Evolutionary conservation across 2,113 vertebrate species (phyloP).

Genomic region (Carassius carassius): DNA sequence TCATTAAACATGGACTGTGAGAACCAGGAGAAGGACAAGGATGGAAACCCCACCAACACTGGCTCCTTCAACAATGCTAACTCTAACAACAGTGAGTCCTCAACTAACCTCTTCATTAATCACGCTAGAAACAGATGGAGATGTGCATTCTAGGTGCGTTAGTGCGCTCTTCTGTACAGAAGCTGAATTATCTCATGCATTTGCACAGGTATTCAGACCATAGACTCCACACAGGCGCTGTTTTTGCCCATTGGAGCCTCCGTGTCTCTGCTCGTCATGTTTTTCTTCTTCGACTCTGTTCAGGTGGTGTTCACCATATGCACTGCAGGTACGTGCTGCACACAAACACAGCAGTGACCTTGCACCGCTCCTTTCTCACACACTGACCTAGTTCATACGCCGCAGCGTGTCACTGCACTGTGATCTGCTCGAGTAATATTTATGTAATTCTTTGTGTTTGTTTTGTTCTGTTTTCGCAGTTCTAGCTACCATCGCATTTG

Average conservation of each 20-base stretch:
- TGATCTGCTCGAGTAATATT: background rate
- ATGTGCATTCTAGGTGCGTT: background rate
- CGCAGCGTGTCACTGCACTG: background rate
- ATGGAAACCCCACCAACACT: constrained; percentile 77
- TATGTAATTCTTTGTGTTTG: background rate
- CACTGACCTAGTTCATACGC: constrained; percentile 25
- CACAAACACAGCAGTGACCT: background rate
- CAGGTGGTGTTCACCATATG: constrained; percentile 99
- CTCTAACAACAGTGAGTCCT: constrained; percentile 86
- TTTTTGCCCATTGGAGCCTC: constrained; percentile 98
- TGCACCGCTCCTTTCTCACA: background rate
- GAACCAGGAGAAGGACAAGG: constrained; percentile 99
- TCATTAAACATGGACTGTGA: constrained; percentile 99
- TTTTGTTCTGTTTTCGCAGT: constrained; percentile 71
- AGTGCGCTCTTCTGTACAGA: background rate
- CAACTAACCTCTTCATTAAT: background rate
- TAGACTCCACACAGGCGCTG: constrained; percentile 96
- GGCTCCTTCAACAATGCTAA: constrained; percentile 88
- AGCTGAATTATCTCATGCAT: background rate
- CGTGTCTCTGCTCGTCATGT: constrained; percentile 98
- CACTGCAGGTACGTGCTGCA: constrained; percentile 87
- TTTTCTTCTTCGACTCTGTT: constrained; percentile 99
- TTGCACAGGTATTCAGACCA: constrained; percentile 95
- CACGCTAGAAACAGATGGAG: background rate
- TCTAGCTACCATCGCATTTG: constrained; percentile 98